phyloP scores from a whole-genome alignment of 2,888 invertebrate species.

The Latrodectus elegans region DNA sequence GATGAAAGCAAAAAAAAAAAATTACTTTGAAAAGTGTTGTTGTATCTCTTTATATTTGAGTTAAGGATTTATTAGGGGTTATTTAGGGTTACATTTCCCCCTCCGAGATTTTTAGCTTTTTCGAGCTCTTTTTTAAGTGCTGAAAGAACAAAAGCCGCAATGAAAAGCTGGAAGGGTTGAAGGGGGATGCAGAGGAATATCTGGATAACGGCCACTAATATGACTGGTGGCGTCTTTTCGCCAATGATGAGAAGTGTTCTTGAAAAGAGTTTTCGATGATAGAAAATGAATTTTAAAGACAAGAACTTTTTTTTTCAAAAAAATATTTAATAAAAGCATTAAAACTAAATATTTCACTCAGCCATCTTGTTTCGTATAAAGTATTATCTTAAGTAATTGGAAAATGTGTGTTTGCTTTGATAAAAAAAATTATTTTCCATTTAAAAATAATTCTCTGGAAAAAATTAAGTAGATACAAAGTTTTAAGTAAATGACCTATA shows the following conservation, averaged over 20 bases:
- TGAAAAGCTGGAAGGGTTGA: conserved; percentile 31
- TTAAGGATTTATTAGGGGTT: conserved; percentile 69
- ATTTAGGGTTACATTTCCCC: conserved; percentile 58
- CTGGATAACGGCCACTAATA: conserved; percentile 11
- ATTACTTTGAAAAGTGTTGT: conserved; percentile 41
- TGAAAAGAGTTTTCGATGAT: not conserved
- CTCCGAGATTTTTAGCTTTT: conserved; percentile 51
- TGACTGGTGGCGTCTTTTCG: conserved; percentile 21
- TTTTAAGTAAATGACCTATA: no score
- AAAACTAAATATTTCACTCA: not conserved
- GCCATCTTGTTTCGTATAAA: no score
- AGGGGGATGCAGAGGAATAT: not conserved
- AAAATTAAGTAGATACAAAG: no score
- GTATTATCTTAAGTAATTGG: no score
- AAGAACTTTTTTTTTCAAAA: not conserved
- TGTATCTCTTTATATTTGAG: conserved; percentile 69
- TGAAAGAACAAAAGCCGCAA: conserved; percentile 49
- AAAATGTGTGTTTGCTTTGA: no score
- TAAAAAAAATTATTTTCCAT: no score
- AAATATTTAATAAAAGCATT: not conserved
- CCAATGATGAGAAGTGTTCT: conserved; percentile 45
- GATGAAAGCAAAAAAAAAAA: conserved; percentile 24
- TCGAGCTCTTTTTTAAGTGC: conserved; percentile 33
- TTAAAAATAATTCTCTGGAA: no score
- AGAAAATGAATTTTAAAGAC: conserved; percentile 50